Base-by-base conservation (phyloP, 2,113 vertebrate genomes). In the Pachyramphus minor region DNA sequence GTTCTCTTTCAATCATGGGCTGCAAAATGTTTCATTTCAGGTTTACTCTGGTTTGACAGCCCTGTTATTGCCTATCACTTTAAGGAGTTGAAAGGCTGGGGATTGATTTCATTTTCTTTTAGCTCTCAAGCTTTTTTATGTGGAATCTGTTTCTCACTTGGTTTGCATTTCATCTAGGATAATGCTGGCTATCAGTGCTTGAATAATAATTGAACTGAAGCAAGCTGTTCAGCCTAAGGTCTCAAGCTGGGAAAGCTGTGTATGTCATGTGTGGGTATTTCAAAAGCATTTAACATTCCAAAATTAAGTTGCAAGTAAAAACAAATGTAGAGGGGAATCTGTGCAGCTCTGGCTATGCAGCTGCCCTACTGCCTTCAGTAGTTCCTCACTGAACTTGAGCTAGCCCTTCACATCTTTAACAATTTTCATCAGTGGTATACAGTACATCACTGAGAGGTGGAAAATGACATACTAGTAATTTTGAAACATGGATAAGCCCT, bases 91-190 rank as follows among this genome's bases (percentile, higher is more conserved):
- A 95, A 96, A 93, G 67, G 85, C 77, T 95, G 85, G 88, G 66
- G 53, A 87, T 77, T 77, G 81, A 93, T 98, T 97, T 95, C 50
- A 96, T 97, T 97, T 96, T 97, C 95, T 97, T 93, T 96, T 78
- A 90, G 86, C 81, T 91, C 84, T 23, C 14, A 71, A 89, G 74
- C 49, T 59, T 95, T 94, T 92, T 93, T 53, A 52, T 91, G 72
- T 75, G 49, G 91, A 95, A 93, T 86, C 80, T 89, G 72, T 92
- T 97, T 97, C 96, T 94, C 93, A 88, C 84, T 94, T 94, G 76
- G 56, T 95, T 94, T 96, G 90, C 87, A 92, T 96, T 97, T 97
- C 82, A 95, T 90, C 92, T 84, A 67, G 90, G 85, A 85, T 91
- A 94, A 77, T 89, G 80, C 41, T 92, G 85, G 84, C 77, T 91